These are phyloP conservation scores for Melanostigma gelatinosum DNA, from an alignment of 2,113 vertebrate species.

Conservation along the genomic window DNA sequence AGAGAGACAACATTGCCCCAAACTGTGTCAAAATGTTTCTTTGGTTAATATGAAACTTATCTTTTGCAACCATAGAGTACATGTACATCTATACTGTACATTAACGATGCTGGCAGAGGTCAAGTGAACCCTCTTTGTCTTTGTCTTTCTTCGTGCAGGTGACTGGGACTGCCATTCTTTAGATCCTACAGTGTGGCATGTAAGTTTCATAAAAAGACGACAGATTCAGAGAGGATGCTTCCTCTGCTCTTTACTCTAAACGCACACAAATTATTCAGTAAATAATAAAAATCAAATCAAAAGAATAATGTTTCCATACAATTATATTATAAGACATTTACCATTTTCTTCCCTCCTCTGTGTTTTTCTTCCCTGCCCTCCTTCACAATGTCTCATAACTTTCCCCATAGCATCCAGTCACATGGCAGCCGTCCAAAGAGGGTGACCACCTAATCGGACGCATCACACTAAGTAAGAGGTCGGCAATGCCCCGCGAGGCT, in stretches of 20 bases:
- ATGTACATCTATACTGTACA: background rate
- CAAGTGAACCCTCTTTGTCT: background rate
- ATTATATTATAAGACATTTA: background rate
- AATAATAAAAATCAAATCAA: background rate
- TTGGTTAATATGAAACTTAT: background rate
- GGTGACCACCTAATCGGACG: slow-evolving; percentile 97
- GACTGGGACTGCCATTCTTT: slow-evolving; percentile 98
- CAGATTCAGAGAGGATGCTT: background rate
- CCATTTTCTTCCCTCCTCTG: background rate
- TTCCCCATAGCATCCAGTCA: slow-evolving; percentile 91
- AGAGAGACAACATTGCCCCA: background rate
- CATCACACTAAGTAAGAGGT: slow-evolving; percentile 97
- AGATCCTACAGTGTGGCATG: slow-evolving; percentile 97
- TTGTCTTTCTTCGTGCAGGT: slow-evolving; percentile 79
- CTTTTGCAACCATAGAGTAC: background rate
- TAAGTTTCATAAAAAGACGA: slow-evolving; percentile 78
- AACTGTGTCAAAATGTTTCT: background rate
- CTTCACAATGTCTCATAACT: background rate
- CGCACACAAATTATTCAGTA: background rate
- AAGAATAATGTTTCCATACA: background rate
- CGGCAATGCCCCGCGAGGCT: slow-evolving; percentile 95
- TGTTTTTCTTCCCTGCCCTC: background rate
- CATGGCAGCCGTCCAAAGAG: slow-evolving; percentile 99
- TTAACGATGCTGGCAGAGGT: background rate
- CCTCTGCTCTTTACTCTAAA: background rate